Base-by-base conservation (phyloP, 2,797 vertebrate species). In the Sebastes itinus region DNA sequence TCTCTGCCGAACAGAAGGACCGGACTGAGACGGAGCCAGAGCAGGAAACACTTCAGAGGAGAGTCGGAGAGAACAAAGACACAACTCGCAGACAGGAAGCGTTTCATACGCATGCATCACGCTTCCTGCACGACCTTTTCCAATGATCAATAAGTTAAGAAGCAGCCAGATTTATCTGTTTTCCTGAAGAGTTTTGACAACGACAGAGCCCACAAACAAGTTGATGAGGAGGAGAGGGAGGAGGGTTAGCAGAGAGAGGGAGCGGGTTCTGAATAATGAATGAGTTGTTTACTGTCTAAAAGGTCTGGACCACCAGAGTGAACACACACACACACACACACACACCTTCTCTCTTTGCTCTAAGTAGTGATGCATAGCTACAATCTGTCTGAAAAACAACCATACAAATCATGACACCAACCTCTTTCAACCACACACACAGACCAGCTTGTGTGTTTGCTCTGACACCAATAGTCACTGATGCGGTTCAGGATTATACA, bases 221-320 rank as follows among this genome's bases (percentile, higher is more conserved):
- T 23, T 14, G 56, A 75, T 10, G 78, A 72, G 38, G 58, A 28
- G 22, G 67, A 59, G 14, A 16, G 35, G 20, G 33, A 32, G 25
- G 18, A 12, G 20, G 69, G 12, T 3, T 1, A 27, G 33, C 12
- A 59, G 55, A 70, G 60, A 70, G 60, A n/a, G 49, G 30, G 49
- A 58, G 35, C 52, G 42, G 1, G 27, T n/a, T 69, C 3, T 80
- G 80, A 88, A 91, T 89, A 87, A 88, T 87, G 71, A 75, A 88
- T 78, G 68, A 85, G 63, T 25, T 87, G 81, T 87, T 88, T 82
- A 67, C 75, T 9, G 78, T 77, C 67, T 80, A 32, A 86, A 71
- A 84, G 78, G 66, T 83, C 82, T 75, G 32, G 18, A 77, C 63
- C 72, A 65, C 38, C 58, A 35, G 10, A 66, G 33, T 66, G 14